Percentiles rank a stretch among this genome's conserved stretches.
Evolutionary conservation across 37 sponge, comb jelly and placozoan genomes (phyloP).

Genomic region (Ianthella basta): DNA sequence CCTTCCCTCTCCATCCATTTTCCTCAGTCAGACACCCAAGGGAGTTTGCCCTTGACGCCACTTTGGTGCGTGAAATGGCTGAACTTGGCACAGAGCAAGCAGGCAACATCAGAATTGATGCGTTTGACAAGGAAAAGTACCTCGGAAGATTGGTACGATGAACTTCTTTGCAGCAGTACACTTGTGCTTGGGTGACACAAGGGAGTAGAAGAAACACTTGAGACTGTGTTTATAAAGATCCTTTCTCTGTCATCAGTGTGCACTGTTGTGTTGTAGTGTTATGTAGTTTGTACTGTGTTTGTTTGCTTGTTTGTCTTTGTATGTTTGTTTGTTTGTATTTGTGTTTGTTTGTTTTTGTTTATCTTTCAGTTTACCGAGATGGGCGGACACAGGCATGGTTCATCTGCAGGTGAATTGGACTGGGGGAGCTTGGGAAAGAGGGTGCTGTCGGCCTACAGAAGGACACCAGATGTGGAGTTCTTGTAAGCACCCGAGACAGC

Average conservation of each 20-base stretch:
- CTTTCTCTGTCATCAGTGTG: too few species aligned
- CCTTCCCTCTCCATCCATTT: too few species aligned
- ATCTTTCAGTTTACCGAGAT: constrained; percentile 7
- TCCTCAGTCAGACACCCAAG: constrained; percentile 57
- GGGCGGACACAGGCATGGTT: neutral
- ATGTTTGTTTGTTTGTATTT: neutral
- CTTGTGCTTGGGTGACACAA: too few species aligned
- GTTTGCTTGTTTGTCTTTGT: neutral
- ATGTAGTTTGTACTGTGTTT: neutral
- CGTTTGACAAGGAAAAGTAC: constrained; percentile 62
- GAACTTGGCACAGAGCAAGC: constrained; percentile 70
- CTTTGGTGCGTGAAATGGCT: constrained; percentile 57
- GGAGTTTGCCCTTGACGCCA: constrained; percentile 85
- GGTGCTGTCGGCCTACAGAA: constrained; percentile 41
- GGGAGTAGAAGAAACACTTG: too few species aligned
- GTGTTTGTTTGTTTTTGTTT: neutral
- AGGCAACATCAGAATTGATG: constrained; percentile 5
- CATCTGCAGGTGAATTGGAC: constrained; percentile 38
- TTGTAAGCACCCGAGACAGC: constrained; percentile 44
- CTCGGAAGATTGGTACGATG: constrained; percentile 65
- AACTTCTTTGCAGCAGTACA: too few species aligned
- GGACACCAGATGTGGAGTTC: constrained; percentile 64
- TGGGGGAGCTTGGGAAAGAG: constrained; percentile 75
- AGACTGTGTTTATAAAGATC: too few species aligned
- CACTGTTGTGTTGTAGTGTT: neutral